Conservation (phyloP, 2,113 vertebrate genomes). For the Physeter macrocephalus region DNA sequence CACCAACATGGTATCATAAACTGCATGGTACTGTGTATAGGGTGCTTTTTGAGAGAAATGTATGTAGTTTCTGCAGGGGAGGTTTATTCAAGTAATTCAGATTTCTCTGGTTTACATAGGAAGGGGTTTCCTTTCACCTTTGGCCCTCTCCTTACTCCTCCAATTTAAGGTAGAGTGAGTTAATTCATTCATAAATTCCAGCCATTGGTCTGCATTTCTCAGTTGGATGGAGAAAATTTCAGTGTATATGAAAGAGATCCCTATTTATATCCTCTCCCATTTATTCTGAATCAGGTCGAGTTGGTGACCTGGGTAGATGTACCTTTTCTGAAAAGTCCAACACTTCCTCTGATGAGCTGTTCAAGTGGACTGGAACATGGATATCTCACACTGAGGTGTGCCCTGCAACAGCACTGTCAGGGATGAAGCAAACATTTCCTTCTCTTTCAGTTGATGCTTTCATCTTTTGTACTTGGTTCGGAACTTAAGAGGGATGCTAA, state of each 20-base stretch:
- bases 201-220: neutral
- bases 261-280: rapidly evolving
- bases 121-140: neutral
- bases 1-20: neutral
- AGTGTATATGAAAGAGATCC: neutral
- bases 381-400: neutral
- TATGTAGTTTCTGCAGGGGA: neutral
- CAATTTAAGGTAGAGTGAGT: neutral
- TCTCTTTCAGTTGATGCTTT: neutral
- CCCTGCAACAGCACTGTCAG: neutral
- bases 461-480: neutral
- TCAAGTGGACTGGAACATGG: neutral
- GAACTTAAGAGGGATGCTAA: neutral
- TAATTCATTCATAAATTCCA: neutral
- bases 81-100: neutral
- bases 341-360: neutral
- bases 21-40: neutral
- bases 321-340: neutral
- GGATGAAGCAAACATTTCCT: neutral
- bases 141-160: neutral
- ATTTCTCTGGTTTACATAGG: neutral
- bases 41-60: neutral
- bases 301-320: rapidly evolving
- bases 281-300: neutral
- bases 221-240: neutral